phyloP scores from a whole-genome alignment of 2,797 vertebrate genomes.

The Clarias pachynema region DNA sequence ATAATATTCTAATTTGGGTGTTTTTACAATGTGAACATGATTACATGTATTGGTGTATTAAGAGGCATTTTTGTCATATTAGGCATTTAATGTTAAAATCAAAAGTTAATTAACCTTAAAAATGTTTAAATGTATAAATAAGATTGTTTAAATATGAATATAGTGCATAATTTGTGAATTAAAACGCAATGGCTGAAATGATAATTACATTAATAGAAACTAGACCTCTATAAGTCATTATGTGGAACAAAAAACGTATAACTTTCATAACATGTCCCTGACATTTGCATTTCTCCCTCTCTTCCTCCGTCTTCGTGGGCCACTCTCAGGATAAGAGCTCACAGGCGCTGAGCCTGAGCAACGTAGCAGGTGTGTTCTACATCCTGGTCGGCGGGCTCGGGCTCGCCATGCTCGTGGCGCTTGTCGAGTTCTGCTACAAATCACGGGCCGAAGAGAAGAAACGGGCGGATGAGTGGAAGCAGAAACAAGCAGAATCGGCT shows the following conservation, averaged over 20 bases:
- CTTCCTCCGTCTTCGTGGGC: slow-evolving; percentile 1
- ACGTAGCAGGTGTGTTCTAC: slow-evolving; percentile 99
- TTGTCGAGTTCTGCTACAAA: slow-evolving; percentile 99
- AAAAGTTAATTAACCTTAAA: no score
- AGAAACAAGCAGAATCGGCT: slow-evolving; percentile 98
- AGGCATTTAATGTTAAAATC: neutral
- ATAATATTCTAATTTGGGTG: neutral
- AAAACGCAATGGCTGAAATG: neutral
- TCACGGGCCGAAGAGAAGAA: slow-evolving; percentile 97
- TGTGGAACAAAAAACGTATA: neutral
- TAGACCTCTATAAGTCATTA: neutral
- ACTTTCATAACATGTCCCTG: slow-evolving; percentile 56
- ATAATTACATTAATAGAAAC: neutral
- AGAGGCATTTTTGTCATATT: neutral
- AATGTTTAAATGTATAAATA: neutral
- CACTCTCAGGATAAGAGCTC: slow-evolving; percentile 91
- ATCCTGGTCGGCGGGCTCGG: slow-evolving; percentile 99
- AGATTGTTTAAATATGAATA: neutral
- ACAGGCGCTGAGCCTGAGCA: slow-evolving; percentile 98
- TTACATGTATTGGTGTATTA: neutral
- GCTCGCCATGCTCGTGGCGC: slow-evolving; percentile 99
- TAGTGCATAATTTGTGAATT: neutral
- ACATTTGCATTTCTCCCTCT: slow-evolving; percentile 62
- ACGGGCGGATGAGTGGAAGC: slow-evolving; percentile 89
- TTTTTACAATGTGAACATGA: neutral